A percentile compares a stretch with the other conserved stretches of the same genome.
phyloP scores from a whole-genome alignment of 2,888 invertebrate species.

The Cheilosia urbana region DNA sequence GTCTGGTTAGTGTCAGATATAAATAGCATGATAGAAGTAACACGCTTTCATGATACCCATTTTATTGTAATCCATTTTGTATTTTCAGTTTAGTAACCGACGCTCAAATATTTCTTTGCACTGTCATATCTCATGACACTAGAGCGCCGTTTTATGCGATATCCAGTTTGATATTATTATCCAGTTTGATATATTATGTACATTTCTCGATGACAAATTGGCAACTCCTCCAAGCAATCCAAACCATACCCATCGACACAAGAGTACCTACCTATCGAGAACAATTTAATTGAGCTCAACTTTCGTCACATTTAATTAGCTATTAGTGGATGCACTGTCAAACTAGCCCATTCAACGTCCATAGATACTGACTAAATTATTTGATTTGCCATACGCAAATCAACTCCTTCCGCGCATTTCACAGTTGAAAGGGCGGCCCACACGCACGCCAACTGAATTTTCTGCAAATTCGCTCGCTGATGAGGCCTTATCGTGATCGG shows the following conservation, averaged over 20 bases:
- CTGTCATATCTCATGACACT: too few species aligned
- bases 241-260: too few species aligned
- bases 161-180: too few species aligned
- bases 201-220: too few species aligned
- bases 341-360: slow-evolving; percentile 29
- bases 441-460: slow-evolving; percentile 55
- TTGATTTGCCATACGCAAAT: slow-evolving; percentile 53
- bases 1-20: background rate
- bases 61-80: too few species aligned
- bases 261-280: background rate
- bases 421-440: slow-evolving; percentile 31
- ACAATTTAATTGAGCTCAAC: slow-evolving; percentile 28
- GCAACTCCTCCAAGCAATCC: too few species aligned
- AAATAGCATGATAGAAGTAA: too few species aligned
- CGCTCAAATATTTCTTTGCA: too few species aligned
- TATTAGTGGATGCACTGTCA: slow-evolving; percentile 7
- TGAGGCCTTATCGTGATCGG: slow-evolving; percentile 84
- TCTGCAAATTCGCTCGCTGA: slow-evolving; percentile 77
- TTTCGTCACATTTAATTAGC: slow-evolving; percentile 55
- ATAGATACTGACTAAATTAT: slow-evolving; percentile 38
- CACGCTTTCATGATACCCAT: too few species aligned
- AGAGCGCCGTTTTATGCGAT: too few species aligned
- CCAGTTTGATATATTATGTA: too few species aligned
- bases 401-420: slow-evolving; percentile 13
- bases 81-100: too few species aligned